These are phyloP conservation scores for Meda fulgida DNA, from an alignment of 2,797 vertebrate genomes.

Conservation along the genomic window DNA sequence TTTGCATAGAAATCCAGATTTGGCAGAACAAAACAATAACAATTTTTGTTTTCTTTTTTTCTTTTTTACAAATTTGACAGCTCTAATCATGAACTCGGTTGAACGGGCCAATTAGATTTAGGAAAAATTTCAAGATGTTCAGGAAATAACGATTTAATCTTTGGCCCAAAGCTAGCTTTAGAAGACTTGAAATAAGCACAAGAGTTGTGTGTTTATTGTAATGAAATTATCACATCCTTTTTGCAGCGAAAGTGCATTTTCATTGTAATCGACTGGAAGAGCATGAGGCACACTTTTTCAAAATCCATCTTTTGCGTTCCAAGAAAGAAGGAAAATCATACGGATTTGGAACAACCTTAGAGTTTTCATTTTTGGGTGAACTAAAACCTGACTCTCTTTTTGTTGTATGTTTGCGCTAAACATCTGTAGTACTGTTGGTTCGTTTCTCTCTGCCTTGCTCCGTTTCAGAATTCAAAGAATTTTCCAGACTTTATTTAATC, in stretches of 20 bases:
- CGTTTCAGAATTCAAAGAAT: constrained; percentile 40
- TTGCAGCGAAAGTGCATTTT: not conserved
- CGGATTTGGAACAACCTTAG: not conserved
- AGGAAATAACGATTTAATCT: not conserved
- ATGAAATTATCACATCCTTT: not conserved
- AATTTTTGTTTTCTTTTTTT: no score
- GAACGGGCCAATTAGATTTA: not conserved
- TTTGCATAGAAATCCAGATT: not conserved
- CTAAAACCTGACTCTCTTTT: not conserved
- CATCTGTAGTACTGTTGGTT: constrained; percentile 2
- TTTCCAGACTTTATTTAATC: constrained; percentile 54
- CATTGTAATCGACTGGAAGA: not conserved
- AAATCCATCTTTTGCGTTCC: not conserved
- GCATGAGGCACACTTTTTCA: not conserved
- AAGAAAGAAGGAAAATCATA: not conserved
- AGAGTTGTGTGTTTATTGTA: not conserved
- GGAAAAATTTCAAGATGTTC: not conserved
- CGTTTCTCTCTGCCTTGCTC: constrained; percentile 37
- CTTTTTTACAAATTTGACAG: not conserved
- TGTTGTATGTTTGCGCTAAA: constrained; percentile 19
- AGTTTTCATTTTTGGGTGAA: not conserved
- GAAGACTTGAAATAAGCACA: not conserved
- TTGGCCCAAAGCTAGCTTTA: not conserved
- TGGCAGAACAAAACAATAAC: not conserved
- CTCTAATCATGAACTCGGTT: not conserved